Evolutionary conservation across 2,888 invertebrate species (phyloP).

Genomic region (Gryllus longicercus): DNA sequence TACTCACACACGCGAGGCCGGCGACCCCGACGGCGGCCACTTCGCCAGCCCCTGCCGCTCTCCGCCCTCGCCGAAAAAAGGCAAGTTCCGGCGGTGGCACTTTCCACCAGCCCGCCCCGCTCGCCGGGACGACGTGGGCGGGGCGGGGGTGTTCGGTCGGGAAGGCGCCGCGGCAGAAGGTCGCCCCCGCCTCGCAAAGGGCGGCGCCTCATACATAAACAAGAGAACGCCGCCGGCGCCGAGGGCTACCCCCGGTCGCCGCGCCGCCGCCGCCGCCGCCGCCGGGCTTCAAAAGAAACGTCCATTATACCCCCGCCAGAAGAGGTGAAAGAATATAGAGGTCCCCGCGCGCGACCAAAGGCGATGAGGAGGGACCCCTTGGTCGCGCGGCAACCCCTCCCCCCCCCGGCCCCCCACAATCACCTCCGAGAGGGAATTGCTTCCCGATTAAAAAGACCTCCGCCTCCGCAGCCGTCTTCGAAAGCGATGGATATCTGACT

Average conservation of each 20-base stretch:
- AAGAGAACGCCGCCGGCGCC: background rate
- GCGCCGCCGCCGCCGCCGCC: background rate
- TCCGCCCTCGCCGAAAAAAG: background rate
- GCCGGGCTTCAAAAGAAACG: background rate
- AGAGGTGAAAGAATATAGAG: slow-evolving; percentile 11
- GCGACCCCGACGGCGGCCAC: no score
- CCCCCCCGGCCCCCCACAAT: no score
- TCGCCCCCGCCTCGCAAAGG: background rate
- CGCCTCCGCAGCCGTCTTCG: no score
- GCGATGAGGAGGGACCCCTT: background rate
- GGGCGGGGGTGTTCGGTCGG: no score
- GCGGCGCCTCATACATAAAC: slow-evolving; percentile 1
- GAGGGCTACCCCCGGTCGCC: background rate
- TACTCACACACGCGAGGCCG: no score
- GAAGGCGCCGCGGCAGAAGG: background rate
- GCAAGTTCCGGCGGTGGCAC: background rate
- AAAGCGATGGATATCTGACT: no score
- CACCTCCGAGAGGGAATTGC: no score
- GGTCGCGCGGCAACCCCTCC: no score
- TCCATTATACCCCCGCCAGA: background rate
- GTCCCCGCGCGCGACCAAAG: background rate
- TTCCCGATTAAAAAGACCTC: no score
- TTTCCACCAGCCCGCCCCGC: background rate
- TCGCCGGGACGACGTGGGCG: no score
- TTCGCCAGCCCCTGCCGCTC: background rate